Base-by-base conservation (phyloP, 2,113 vertebrate species). In the Balaeniceps rex region DNA sequence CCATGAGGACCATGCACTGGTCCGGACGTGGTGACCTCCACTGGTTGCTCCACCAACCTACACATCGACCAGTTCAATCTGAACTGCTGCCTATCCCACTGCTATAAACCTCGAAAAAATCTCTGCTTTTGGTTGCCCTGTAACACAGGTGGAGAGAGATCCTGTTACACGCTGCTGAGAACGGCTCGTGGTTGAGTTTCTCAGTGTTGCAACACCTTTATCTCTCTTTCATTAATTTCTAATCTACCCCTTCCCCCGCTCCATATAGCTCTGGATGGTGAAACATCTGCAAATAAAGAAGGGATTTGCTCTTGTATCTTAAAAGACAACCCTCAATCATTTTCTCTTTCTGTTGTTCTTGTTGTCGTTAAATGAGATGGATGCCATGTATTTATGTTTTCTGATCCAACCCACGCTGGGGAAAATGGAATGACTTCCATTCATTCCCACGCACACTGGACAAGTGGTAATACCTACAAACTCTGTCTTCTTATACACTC, bases 1-100 rank as follows among this genome's bases (percentile, higher is more conserved):
- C 54, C 0, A 0, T 28, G 69, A 28, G 25, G n/a, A 26, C 25
- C 46, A 10, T 12, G 4, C 0, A 0, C 18, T 40, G 54, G 3
- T 36, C 83, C 3, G 10, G 24, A 19, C 4, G 0, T 12, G 11
- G 46, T 52, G 74, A 63, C 66, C 18, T 64, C 13, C 57, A 2
- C 36, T 69, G 28, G 10, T 0, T 65, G 31, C 28, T 61, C n/a
- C 34, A 63, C 33, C 40, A 71, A 11, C 17, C 58, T 40, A 22
- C 19, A 2, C 7, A 6, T 16, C 2, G 4, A 3, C 66, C 1
- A 0, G 26, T 47, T 51, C 3, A 2, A 6, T 14, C 40, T 5
- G 46, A 49, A 31, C 24, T 2, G 6, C 63, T 88, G 58, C 54
- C 22, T 47, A 46, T 11, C 17, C 52, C 0, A 0, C 44, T 57